These are phyloP conservation scores for Neodiprion virginianus DNA, from an alignment of 1,140 invertebrate species.

Conservation along the genomic window DNA sequence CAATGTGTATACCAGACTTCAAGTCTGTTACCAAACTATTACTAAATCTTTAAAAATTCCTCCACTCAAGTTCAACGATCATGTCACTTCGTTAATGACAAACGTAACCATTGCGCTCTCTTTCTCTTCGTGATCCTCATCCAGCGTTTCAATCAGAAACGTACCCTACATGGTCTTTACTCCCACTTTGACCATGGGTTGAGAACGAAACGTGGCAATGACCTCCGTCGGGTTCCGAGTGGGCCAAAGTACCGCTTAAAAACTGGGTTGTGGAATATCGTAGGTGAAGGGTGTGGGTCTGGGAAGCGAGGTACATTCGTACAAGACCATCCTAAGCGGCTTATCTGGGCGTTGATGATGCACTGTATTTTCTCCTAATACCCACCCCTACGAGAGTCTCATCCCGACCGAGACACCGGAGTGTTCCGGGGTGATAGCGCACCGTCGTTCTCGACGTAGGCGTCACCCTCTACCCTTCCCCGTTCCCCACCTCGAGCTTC, in stretches of 20 bases:
- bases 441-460: conserved; percentile 36
- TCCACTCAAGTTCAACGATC: no score
- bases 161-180: no score
- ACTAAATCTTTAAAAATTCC: no score
- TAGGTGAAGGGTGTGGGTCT: background rate
- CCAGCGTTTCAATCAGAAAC: no score
- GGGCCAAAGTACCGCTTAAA: background rate
- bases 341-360: conserved; percentile 52
- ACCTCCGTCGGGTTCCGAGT: background rate
- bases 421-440: conserved; percentile 47
- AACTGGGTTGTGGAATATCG: background rate
- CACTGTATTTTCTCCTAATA: conserved; percentile 48
- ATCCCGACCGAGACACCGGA: conserved; percentile 22
- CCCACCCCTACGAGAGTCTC: conserved; percentile 18
- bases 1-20: no score
- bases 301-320: conserved; percentile 22
- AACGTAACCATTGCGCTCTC: no score
- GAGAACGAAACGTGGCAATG: background rate
- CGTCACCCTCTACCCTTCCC: conserved; percentile 22
- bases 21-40: no score
- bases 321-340: conserved; percentile 47
- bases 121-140: no score
- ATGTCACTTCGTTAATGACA: no score
- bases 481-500: conserved; percentile 7
- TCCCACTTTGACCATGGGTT: no score